Evolutionary conservation across 1,140 invertebrate genomes (phyloP), one percentile per base, ranked within the genome.

Genomic region (Drosophila santomea): DNA sequence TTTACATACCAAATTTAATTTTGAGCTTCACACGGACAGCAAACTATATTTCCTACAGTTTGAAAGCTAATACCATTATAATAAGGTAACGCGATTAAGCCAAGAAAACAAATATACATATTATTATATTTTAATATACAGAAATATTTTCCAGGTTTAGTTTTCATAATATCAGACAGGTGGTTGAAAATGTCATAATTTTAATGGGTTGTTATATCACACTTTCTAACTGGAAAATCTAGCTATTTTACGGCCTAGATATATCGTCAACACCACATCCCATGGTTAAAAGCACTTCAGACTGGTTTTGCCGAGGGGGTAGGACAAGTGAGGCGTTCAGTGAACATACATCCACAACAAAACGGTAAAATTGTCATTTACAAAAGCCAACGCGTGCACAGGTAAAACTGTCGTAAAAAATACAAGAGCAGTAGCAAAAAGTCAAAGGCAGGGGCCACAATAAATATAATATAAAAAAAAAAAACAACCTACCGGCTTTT

Each of bases 301-400:
- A 74, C 57, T 11, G 47, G 50, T 36, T 17, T 17, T 14, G 54
- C 14, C 32, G n/a, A 6, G 59, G 15, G 59, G 28, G 44, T 23
- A 64, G 47, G 47, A 28, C 51, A 62, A 62, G 59, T 62, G 52
- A 59, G 15, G 59, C 59, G 36, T 62, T 51, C 57, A 25, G 44
- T 17, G 47, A 63, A 61, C 73, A 60, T 81, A 50, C 74, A 56
- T 63, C 74, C 67, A 72, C 68, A 72, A 71, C 82, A 85, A 79
- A 83, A 86, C 83, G 83, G 83, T 86, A 86, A 86, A 86, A 86
- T 79, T 86, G 83, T 83, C 83, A 89, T 86, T 86, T 86, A 80
- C 72, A 74, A 86, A 86, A 81, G 66, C 68, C 75, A 76, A 78
- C 74, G 81, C 64, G 78, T 58, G 55, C 54, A 79, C 64, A 68